Evolutionary conservation across 1,140 invertebrate species (phyloP), one percentile per base, ranked within the genome.

Genomic region (Anthonomus grandis): DNA sequence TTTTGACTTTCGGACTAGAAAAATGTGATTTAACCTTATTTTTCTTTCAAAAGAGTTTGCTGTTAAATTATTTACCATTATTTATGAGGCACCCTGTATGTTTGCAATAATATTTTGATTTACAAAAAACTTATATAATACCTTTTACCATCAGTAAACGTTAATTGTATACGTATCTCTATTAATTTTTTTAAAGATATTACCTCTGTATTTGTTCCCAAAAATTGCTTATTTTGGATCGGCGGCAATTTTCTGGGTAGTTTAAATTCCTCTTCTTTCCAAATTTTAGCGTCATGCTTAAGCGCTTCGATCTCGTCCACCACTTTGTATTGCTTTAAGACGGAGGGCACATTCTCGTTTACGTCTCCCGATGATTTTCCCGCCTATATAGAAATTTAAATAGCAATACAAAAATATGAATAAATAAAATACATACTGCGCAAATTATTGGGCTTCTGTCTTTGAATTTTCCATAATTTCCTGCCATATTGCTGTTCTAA

Each of bases 231-330:
- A 42, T 73, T 76, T 62, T 71, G 68, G 8, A 75, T 57, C 18
- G 66, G 63, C 17, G 59, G 66, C 17, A 70, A 66, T 44, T 60
- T 49, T 22, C 65, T 55, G 42, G 72, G 74, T 17, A 24, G 31
- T 46, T 44, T 12, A 48, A 56, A 51, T 44, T 38, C 18, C 22
- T 60, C 52, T 49, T 63, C 54, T 45, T 60, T 46, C 44, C 41
- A 63, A 22, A 77, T 65, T 9, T 76, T 70, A 9, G 74, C 72
- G 44, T 79, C 75, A 59, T 73, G 70, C 9, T 78, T 66, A 4
- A 80, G 59, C 15, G 76, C 71, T 56, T 74, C 72, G 3, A 74
- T 72, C 69, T 78, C 65, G 62, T 78, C 76, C 60, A 77, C 76
- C 9, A 78, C 41, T 19, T 71, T 60, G 46, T 78, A 78, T 63